Conservation (phyloP, 2,888 invertebrate species). For the Catocala sponsa region DNA sequence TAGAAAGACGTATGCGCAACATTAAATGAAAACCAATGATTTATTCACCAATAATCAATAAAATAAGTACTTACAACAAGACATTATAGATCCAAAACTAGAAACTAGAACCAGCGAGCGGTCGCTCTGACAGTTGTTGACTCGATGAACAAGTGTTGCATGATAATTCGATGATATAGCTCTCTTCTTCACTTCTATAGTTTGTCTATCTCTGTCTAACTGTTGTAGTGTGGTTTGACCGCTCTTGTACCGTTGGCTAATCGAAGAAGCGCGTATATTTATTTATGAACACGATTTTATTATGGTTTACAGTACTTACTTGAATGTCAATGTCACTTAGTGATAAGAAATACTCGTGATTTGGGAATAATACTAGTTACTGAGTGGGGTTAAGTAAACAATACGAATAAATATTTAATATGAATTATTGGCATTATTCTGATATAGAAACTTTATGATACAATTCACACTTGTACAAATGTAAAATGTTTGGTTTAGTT, state of each 20-base stretch:
- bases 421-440: too few species aligned
- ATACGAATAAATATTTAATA: too few species aligned
- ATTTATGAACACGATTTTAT: too few species aligned
- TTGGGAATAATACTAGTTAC: too few species aligned
- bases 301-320: too few species aligned
- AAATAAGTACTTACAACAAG: constrained; percentile 74
- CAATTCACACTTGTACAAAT: too few species aligned
- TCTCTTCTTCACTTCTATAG: constrained; percentile 14
- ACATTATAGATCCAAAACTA: constrained; percentile 53
- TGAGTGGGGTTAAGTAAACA: too few species aligned
- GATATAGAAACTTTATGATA: too few species aligned
- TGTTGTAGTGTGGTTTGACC: constrained; percentile 11
- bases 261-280: neutral
- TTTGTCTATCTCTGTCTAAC: constrained; percentile 35
- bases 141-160: constrained; percentile 13
- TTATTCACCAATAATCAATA: constrained; percentile 5
- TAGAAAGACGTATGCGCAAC: neutral
- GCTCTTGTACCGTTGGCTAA: constrained; percentile 8
- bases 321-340: too few species aligned
- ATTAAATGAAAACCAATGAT: neutral
- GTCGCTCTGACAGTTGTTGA: constrained; percentile 20
- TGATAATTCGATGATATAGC: constrained; percentile 3
- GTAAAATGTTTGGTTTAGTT: too few species aligned
- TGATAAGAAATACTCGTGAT: too few species aligned
- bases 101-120: constrained; percentile 27